phyloP scores from a whole-genome alignment of 2,888 invertebrate species.

The Diarsia rubi region DNA sequence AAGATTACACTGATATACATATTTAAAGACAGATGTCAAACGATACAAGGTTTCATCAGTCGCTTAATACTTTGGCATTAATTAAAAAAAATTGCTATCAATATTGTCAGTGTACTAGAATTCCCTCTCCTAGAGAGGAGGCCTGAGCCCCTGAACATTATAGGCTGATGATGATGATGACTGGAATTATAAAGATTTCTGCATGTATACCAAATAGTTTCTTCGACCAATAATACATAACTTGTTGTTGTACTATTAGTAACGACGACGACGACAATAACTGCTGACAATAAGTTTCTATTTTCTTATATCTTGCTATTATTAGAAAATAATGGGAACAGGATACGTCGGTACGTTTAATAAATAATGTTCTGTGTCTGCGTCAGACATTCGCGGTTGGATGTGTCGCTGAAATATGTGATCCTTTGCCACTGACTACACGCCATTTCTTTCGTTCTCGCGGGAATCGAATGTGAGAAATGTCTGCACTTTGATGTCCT shows the following conservation, averaged over 20 bases:
- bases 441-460: slow-evolving; percentile 26
- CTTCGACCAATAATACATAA: no score
- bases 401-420: slow-evolving; percentile 33
- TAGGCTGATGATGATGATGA: no score
- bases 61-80: no score
- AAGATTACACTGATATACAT: no score
- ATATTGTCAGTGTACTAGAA: no score
- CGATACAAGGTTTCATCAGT: no score
- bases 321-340: slow-evolving; percentile 10
- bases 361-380: slow-evolving; percentile 19
- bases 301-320: background rate
- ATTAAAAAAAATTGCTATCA: no score
- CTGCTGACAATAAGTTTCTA: background rate
- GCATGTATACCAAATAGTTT: no score
- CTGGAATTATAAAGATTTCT: no score
- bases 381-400: background rate
- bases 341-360: slow-evolving; percentile 5
- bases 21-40: no score
- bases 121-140: no score
- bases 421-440: slow-evolving; percentile 2
- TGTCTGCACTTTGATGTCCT: slow-evolving; percentile 14
- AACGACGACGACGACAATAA: background rate
- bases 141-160: no score
- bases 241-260: background rate
- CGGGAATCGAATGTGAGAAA: slow-evolving; percentile 6